These are phyloP conservation scores for Drosophila asahinai DNA, from an alignment of 1,140 invertebrate species.

Conservation along the genomic window DNA sequence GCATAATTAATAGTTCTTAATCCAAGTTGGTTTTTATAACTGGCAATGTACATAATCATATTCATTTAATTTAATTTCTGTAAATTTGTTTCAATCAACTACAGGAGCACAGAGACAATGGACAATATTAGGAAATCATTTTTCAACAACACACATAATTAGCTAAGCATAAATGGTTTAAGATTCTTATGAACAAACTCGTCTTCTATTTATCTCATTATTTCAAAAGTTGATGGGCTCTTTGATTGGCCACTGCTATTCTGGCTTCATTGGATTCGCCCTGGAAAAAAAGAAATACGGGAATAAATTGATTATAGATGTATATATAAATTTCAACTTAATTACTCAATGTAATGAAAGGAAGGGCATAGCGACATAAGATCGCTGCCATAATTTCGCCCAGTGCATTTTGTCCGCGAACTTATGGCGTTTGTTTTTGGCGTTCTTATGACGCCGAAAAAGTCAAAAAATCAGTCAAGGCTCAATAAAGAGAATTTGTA, in stretches of 20 bases:
- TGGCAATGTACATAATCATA: background rate
- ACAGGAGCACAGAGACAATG: constrained; percentile 50
- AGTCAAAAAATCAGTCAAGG: too few species aligned
- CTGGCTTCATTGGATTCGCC: constrained; percentile 91
- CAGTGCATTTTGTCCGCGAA: too few species aligned
- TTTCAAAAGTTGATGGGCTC: constrained; percentile 93
- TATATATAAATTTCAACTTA: too few species aligned
- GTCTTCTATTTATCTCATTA: constrained; percentile 72
- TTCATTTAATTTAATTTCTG: background rate
- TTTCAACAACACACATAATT: too few species aligned
- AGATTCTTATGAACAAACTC: constrained; percentile 43
- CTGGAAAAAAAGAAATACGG: constrained; percentile 74
- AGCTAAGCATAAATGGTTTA: constrained; percentile 16
- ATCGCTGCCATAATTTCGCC: too few species aligned
- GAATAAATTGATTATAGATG: background rate
- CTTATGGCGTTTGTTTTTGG: too few species aligned
- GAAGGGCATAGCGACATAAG: too few species aligned
- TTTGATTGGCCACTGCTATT: constrained; percentile 94
- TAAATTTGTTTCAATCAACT: constrained; percentile 14
- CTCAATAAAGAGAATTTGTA: too few species aligned
- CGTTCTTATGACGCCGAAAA: too few species aligned
- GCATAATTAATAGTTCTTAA: too few species aligned
- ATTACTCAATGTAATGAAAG: too few species aligned
- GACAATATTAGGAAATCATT: constrained; percentile 4
- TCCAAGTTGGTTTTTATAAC: too few species aligned